Percentiles rank a stretch among this genome's conserved stretches.
phyloP scores from a whole-genome alignment of 2,797 vertebrate genomes.

The Alectoris magna region DNA sequence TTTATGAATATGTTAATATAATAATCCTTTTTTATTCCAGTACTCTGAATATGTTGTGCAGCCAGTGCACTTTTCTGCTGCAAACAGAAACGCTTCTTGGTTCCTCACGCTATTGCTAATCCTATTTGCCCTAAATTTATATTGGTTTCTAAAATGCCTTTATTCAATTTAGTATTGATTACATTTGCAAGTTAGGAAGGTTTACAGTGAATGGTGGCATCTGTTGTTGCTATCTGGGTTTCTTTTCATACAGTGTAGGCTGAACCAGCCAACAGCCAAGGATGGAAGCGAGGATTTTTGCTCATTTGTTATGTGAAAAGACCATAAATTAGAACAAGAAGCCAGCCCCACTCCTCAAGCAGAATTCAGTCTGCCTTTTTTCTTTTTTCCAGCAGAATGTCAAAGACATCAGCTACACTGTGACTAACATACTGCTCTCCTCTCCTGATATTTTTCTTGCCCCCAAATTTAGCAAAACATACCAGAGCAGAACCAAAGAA shows the following conservation, averaged over 20 bases:
- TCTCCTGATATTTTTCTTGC: not conserved
- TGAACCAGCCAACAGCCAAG: not conserved
- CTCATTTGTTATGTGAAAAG: not conserved
- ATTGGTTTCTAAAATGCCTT: not conserved
- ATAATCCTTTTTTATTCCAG: slow-evolving; percentile 14
- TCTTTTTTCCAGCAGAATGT: not conserved
- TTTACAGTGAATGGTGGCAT: not conserved
- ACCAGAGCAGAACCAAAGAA: not conserved
- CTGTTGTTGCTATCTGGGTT: not conserved
- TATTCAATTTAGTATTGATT: not conserved
- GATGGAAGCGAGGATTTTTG: not conserved
- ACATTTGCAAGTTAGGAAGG: not conserved
- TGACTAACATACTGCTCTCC: not conserved
- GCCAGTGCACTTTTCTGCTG: not conserved
- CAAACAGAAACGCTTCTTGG: slow-evolving; percentile 29
- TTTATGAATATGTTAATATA: slow-evolving; percentile 35
- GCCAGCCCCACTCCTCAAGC: not conserved
- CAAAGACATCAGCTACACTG: not conserved
- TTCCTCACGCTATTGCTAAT: slow-evolving; percentile 37
- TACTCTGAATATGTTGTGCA: slow-evolving; percentile 46
- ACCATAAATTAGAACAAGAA: not conserved
- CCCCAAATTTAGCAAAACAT: not conserved
- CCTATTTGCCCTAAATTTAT: slow-evolving; percentile 22
- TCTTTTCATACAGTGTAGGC: not conserved
- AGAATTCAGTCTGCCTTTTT: not conserved